phyloP scores from a whole-genome alignment of 2,888 invertebrate genomes.

The Mystacides longicornis region DNA sequence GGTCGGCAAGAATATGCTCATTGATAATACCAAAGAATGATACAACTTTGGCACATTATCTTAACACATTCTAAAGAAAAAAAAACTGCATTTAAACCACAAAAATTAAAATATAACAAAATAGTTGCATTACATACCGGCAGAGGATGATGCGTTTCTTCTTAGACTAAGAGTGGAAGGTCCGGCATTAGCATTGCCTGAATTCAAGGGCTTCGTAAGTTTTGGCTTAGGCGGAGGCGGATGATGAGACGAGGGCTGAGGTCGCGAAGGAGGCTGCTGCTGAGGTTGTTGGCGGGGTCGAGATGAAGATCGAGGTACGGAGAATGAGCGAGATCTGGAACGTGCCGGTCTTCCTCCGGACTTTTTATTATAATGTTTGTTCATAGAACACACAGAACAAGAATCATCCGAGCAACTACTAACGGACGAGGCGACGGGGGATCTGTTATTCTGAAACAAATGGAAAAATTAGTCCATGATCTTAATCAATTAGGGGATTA shows the following conservation, averaged over 20 bases:
- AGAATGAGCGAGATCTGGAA: conserved; percentile 48
- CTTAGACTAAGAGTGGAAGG: conserved; percentile 35
- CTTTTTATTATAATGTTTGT: conserved; percentile 43
- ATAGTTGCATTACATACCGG: neutral
- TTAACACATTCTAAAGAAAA: too few relatives aligned
- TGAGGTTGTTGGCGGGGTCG: conserved; percentile 25
- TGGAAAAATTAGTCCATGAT: too few relatives aligned
- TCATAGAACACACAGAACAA: conserved; percentile 75
- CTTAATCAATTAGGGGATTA: too few relatives aligned
- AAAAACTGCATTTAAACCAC: too few relatives aligned
- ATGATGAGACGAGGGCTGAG: conserved; percentile 21
- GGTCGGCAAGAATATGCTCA: too few relatives aligned
- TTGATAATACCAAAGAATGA: too few relatives aligned
- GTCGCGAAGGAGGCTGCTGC: conserved; percentile 29
- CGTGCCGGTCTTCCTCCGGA: conserved; percentile 12
- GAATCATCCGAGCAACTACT: conserved; percentile 81
- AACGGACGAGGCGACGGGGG: conserved; percentile 66
- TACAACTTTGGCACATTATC: too few relatives aligned
- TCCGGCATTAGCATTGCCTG: conserved; percentile 26
- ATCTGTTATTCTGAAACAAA: conserved; percentile 41
- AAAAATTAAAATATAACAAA: too few relatives aligned
- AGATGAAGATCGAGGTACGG: conserved; percentile 44
- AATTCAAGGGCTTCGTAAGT: conserved; percentile 27
- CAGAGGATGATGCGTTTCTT: conserved; percentile 15
- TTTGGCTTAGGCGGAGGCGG: conserved; percentile 31